These are phyloP conservation scores for Phyllostomus discolor DNA, from an alignment of 2,113 vertebrate species.

Conservation along the genomic window DNA sequence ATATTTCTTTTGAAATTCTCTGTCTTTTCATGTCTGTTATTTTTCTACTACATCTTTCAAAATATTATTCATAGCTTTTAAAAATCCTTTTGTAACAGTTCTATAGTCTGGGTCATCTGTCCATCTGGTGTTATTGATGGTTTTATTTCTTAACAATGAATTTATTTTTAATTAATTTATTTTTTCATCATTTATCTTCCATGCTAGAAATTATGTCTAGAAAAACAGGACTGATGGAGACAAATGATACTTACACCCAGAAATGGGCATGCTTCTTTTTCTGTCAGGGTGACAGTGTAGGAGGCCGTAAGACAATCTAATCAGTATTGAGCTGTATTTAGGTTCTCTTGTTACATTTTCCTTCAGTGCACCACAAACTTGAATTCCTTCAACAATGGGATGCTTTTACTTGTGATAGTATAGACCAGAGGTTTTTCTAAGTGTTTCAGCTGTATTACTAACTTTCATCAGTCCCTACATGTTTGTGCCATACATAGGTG, in stretches of 20 bases:
- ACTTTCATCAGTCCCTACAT: neutral
- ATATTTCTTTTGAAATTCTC: neutral
- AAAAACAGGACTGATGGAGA: neutral
- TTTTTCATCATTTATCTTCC: neutral
- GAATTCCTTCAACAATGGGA: neutral
- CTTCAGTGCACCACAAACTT: neutral
- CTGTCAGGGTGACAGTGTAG: neutral
- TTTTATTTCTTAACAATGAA: neutral
- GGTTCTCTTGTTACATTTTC: neutral
- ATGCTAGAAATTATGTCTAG: neutral
- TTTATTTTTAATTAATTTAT: neutral
- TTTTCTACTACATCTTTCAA: neutral
- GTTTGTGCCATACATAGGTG: neutral
- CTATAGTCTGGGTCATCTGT: neutral
- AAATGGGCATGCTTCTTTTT: neutral
- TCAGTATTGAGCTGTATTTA: neutral
- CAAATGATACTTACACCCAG: neutral
- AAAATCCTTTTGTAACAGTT: neutral
- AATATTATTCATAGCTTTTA: neutral
- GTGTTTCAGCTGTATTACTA: neutral
- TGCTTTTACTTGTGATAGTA: neutral
- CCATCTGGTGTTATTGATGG: neutral
- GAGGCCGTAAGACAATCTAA: neutral
- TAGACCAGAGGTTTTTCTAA: neutral
- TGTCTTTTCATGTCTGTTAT: neutral